Conservation (phyloP, 1,140 invertebrate species). For the Monomorium pharaonis region DNA sequence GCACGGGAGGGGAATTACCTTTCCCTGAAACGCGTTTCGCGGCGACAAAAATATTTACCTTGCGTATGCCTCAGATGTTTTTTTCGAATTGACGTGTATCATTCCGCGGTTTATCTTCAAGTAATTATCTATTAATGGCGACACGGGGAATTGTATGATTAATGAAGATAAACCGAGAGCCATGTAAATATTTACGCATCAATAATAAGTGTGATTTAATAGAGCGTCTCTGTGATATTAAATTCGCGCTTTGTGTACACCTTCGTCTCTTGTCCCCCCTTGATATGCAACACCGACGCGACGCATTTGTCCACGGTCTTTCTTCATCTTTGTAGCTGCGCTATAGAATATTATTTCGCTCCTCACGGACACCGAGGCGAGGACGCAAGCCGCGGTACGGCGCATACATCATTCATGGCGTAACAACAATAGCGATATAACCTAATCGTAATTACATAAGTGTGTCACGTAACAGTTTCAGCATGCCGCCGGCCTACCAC, state of each 20-base stretch:
- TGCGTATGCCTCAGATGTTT: background rate
- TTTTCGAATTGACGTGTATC: background rate
- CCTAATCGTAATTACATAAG: slow-evolving; percentile 71
- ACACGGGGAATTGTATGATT: background rate
- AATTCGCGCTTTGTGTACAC: background rate
- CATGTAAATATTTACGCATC: background rate
- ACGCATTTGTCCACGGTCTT: background rate
- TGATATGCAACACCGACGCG: background rate
- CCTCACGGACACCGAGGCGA: background rate
- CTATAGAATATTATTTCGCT: slow-evolving; percentile 12
- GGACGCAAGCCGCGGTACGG: background rate
- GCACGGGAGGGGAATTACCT: background rate
- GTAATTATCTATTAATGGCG: background rate
- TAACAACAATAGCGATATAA: slow-evolving; percentile 56
- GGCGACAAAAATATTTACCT: background rate
- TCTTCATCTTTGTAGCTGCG: background rate
- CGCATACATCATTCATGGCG: slow-evolving; percentile 34
- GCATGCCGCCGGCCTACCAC: slow-evolving; percentile 18
- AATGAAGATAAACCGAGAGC: background rate
- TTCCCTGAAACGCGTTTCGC: background rate
- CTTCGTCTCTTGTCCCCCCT: background rate
- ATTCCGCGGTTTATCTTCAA: background rate
- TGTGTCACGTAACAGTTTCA: slow-evolving; percentile 70
- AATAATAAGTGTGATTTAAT: background rate
- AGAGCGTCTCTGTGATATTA: background rate